Base-by-base conservation (phyloP, 2,888 invertebrate species). In the Andrena chrysosceles region DNA sequence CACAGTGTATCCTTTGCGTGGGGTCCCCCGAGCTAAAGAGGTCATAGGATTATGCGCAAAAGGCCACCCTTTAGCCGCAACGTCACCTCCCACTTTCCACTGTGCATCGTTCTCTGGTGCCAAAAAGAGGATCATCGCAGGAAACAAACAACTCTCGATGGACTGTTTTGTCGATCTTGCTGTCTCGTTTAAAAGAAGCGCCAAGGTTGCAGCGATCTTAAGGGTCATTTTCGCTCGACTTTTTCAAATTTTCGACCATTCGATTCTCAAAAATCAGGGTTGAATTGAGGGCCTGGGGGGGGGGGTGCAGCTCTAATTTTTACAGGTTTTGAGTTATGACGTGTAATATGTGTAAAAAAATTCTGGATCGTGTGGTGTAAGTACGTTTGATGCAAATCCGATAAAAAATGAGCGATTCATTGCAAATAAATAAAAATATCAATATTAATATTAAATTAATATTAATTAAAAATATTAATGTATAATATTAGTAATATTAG, bases 41-140 rank as follows among this genome's bases (percentile, higher is more conserved):
- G 91, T 91, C 91, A 91, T 87, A 81, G 83, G 89, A 89, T 89
- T 89, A 85, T 87, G 88, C 89, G 88, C 89, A 88, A 88, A 86
- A 63, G 63, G 69, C 76, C 72, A 68, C 89, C 81, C 81, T 84
- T 82, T 85, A 85, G 78, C 81, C 81, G 82, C 84, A 85, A 81
- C 82, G 81, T 77, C 76, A 35, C 74, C 78, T 26, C 69, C 74
- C 68, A 84, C 80, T 56, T 20, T 26, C 62, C 8, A 10, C 33
- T 20, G 33, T 35, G 49, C 56, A 42, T 60, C 26, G 48, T 35
- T 20, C 13, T 2, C 31, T 29, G 29, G 26, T 84, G 84, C 84
- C 84, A 84, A 77, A 67, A 77, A 31, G 42, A 59, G 59, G 23
- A 68, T 72, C 67, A 64, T 70, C 52, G 69, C 70, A 74, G 73